Evolutionary conservation across 2,888 invertebrate species (phyloP).

Genomic region (Melitaea athalia): DNA sequence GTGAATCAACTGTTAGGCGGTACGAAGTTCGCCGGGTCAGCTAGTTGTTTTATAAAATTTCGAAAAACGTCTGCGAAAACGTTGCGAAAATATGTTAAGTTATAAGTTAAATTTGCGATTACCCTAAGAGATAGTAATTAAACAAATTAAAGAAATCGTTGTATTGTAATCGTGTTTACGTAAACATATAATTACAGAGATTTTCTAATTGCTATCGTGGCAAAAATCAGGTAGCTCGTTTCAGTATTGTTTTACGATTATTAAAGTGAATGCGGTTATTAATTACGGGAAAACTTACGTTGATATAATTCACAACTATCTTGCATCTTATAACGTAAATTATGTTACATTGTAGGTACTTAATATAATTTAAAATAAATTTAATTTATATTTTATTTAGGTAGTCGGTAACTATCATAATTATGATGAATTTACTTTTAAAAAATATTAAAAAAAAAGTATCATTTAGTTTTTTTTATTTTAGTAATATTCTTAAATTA

Average conservation of each 20-base stretch:
- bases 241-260: slow-evolving; percentile 50
- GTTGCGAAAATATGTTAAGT: neutral
- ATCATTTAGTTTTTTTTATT: too few species aligned
- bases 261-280: slow-evolving; percentile 44
- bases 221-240: slow-evolving; percentile 49
- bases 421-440: too few species aligned
- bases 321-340: neutral
- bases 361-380: neutral
- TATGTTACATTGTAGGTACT: slow-evolving; percentile 3
- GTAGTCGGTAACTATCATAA: too few species aligned
- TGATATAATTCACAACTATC: slow-evolving; percentile 11
- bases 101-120: slow-evolving; percentile 2
- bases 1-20: too few species aligned
- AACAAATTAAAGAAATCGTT: slow-evolving; percentile 32
- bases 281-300: slow-evolving; percentile 44
- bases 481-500: too few species aligned
- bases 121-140: slow-evolving; percentile 25
- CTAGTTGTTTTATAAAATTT: neutral
- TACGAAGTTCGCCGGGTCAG: too few species aligned
- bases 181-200: slow-evolving; percentile 35
- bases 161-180: slow-evolving; percentile 35
- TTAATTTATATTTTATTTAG: neutral
- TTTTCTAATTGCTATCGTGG: slow-evolving; percentile 53
- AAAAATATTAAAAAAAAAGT: too few species aligned
- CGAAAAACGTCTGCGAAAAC: neutral